Base-by-base conservation (phyloP, 1,140 invertebrate species). In the Trinorchestia longiramus region DNA sequence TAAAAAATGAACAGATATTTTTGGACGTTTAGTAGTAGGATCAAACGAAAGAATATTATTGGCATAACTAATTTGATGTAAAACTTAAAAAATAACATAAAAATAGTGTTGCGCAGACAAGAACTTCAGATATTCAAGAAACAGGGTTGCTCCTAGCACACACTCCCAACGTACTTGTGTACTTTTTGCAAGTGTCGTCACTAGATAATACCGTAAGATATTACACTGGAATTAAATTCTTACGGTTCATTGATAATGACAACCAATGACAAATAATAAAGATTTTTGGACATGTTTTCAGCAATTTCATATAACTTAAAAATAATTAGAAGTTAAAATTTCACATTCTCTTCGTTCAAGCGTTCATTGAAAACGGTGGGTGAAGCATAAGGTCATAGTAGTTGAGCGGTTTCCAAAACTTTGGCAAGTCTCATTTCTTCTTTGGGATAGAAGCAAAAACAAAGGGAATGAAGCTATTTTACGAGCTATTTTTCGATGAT, bases 401-500 rank as follows among this genome's bases (percentile, higher is more conserved):
- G 43, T 90, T 41, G 62, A 77, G 62, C 62, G 36, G 62, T 77
- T 77, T 77, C 62, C 11, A 77, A 77, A 77, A 36, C 62, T 77
- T n/a, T 77, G 62, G 15, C 62, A 15, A 90, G 15, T 8, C 28
- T 90, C 88, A 90, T 90, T 28, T 90, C 43, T 90, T 90, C n/a
- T 41, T 42, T 41, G 41, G 15, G 43, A 42, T 90, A 3, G 41
- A 42, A 4, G 43, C 88, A 90, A 45, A 47, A 94, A 94, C 43
- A 44, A 94, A 94, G 43, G 43, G 92, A 94, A 94, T 94, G 44
- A 94, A 44, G 92, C 92, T 43, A 94, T 94, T 94, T 94, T 94
- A 94, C 44, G 92, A 94, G 41, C 41, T 94, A 94, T 94, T 94
- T 94, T 94, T 94, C 92, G 92, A 94, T 94, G 92, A 94, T 94